These are phyloP conservation scores for Brachionus rotundiformis DNA, from an alignment of 1,140 invertebrate species.

Conservation along the genomic window DNA sequence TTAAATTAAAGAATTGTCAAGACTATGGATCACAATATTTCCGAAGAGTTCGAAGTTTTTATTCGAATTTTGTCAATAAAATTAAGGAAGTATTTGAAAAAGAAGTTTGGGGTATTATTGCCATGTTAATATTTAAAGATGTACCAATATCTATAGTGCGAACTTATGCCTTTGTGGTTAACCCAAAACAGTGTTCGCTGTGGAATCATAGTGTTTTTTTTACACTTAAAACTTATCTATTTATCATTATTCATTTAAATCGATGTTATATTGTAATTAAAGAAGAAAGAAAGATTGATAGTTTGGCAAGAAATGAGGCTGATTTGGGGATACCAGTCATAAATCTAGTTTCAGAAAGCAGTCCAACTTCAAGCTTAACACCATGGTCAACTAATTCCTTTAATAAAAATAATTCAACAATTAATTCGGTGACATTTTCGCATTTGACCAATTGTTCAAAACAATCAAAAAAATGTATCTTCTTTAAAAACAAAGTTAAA, in stretches of 20 bases:
- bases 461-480: not conserved
- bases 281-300: not conserved
- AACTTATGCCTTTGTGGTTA: constrained; percentile 7
- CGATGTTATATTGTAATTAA: constrained; percentile 23
- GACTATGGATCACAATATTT: not conserved
- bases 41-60: not conserved
- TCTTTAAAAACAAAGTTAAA: not conserved
- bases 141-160: not conserved
- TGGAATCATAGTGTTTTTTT: constrained; percentile 43
- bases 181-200: not conserved
- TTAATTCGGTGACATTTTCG: not conserved
- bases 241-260: constrained; percentile 29
- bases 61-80: not conserved
- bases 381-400: not conserved
- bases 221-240: constrained; percentile 13
- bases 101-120: constrained; percentile 37
- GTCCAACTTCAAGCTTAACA: not conserved
- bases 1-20: not conserved
- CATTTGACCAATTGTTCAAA: not conserved
- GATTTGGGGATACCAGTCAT: not conserved
- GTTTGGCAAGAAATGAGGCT: not conserved
- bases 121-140: not conserved
- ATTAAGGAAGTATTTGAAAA: constrained; percentile 23
- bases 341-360: not conserved
- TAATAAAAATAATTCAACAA: not conserved